Percentiles rank a stretch among this genome's conserved stretches.
phyloP scores from a whole-genome alignment of 2,888 invertebrate genomes.

The Dascillus cervinus region DNA sequence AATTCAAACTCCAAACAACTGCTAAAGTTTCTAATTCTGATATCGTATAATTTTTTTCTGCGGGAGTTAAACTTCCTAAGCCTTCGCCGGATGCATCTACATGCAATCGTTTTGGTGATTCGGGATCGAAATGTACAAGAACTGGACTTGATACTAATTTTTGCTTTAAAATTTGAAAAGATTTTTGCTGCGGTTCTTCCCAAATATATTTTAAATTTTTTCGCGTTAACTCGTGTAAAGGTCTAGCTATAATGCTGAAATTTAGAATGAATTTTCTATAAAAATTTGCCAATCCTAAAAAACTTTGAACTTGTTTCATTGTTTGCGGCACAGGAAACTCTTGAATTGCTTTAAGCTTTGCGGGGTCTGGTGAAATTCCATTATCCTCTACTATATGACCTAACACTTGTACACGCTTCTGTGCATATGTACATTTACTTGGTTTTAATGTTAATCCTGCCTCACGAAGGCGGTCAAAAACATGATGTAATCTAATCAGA shows the following conservation, averaged over 20 bases:
- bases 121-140: constrained; percentile 21
- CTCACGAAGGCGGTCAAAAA: constrained; percentile 12
- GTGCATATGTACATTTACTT: constrained; percentile 10
- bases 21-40: too few species aligned
- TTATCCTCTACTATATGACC: constrained; percentile 6
- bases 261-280: constrained; percentile 26
- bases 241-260: too few species aligned
- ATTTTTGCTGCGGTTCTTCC: constrained; percentile 11
- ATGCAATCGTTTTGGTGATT: constrained; percentile 21
- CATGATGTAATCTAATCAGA: constrained; percentile 12
- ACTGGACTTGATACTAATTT: constrained; percentile 19
- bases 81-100: constrained; percentile 31
- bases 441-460: constrained; percentile 18
- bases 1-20: too few species aligned
- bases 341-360: constrained; percentile 7
- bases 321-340: constrained; percentile 8
- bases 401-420: constrained; percentile 5
- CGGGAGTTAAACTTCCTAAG: too few species aligned
- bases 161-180: constrained; percentile 18
- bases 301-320: constrained; percentile 7
- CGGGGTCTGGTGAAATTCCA: constrained; percentile 8
- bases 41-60: too few species aligned
- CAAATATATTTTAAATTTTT: constrained; percentile 11
- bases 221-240: constrained; percentile 17
- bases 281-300: constrained; percentile 18